Conservation (phyloP, 2,113 vertebrate species). For the Strix aluco region DNA sequence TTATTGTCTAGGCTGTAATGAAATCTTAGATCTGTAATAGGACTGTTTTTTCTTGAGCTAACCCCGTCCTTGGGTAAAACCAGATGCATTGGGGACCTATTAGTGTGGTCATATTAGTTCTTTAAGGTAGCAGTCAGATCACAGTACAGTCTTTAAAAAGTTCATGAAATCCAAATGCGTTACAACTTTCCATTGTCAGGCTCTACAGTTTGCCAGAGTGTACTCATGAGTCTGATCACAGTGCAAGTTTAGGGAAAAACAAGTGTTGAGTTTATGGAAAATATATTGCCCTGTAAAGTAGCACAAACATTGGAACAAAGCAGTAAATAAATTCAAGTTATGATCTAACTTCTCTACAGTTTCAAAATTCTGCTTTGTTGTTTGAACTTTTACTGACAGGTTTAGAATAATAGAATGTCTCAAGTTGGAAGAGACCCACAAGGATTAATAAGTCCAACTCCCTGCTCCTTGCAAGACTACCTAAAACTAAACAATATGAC, state of each 20-base stretch:
- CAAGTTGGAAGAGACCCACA: background rate
- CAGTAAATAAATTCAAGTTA: background rate
- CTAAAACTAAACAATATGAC: background rate
- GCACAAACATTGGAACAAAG: background rate
- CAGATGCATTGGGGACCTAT: background rate
- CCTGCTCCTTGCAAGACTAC: background rate
- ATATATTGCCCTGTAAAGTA: background rate
- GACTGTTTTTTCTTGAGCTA: background rate
- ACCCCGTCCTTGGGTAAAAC: background rate
- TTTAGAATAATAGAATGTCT: background rate
- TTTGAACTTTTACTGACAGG: background rate
- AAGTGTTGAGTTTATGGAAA: background rate
- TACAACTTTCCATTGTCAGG: background rate
- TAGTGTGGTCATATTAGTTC: background rate
- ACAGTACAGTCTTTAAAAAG: background rate
- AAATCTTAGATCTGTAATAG: background rate
- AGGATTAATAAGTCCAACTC: background rate
- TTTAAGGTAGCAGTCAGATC: conserved; percentile 7
- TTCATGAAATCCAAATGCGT: background rate
- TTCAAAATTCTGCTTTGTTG: background rate
- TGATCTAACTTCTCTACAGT: background rate
- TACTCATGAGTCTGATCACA: background rate
- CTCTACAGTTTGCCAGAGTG: background rate
- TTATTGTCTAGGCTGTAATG: background rate
- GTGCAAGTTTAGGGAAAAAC: background rate